Conservation (phyloP, 1,140 invertebrate genomes). For the Drosophila elegans region DNA sequence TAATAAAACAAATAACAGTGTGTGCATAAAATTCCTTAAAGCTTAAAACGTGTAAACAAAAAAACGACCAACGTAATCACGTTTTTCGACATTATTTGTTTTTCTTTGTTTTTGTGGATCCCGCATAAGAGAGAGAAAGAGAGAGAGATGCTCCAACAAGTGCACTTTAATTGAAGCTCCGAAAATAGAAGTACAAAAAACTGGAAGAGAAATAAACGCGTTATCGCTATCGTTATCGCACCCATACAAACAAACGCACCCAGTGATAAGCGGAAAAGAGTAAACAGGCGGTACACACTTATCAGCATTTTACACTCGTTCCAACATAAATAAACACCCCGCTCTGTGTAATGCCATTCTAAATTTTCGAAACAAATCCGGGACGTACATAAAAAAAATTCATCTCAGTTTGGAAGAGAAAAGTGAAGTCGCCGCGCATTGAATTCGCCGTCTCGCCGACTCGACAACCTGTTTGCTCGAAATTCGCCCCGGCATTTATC, state of each 20-base stretch:
- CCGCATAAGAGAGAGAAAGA: constrained; percentile 28
- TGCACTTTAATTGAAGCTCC: constrained; percentile 47
- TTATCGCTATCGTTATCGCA: constrained; percentile 55
- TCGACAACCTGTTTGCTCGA: constrained; percentile 78
- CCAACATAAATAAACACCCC: constrained; percentile 47
- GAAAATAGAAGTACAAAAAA: constrained; percentile 44
- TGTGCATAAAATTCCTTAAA: constrained; percentile 50
- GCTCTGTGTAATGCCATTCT: constrained; percentile 63
- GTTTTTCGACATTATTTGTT: constrained; percentile 66
- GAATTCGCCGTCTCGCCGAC: constrained; percentile 55
- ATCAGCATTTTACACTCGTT: constrained; percentile 44
- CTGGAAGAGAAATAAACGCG: constrained; percentile 29
- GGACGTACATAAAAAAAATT: constrained; percentile 16
- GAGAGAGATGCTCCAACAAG: constrained; percentile 49
- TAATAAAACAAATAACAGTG: constrained; percentile 72
- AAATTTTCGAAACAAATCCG: constrained; percentile 36
- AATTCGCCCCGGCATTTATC: constrained; percentile 62
- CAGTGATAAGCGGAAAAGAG: constrained; percentile 61
- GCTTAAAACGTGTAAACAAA: constrained; percentile 65
- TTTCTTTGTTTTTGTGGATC: constrained; percentile 35
- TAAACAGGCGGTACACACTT: constrained; percentile 32
- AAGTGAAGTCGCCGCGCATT: constrained; percentile 21
- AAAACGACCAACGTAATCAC: constrained; percentile 49
- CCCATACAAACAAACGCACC: constrained; percentile 24
- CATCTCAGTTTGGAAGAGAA: constrained; percentile 39